Evolutionary conservation across 2,113 vertebrate genomes (phyloP).

Genomic region (Dicaeum eximium): DNA sequence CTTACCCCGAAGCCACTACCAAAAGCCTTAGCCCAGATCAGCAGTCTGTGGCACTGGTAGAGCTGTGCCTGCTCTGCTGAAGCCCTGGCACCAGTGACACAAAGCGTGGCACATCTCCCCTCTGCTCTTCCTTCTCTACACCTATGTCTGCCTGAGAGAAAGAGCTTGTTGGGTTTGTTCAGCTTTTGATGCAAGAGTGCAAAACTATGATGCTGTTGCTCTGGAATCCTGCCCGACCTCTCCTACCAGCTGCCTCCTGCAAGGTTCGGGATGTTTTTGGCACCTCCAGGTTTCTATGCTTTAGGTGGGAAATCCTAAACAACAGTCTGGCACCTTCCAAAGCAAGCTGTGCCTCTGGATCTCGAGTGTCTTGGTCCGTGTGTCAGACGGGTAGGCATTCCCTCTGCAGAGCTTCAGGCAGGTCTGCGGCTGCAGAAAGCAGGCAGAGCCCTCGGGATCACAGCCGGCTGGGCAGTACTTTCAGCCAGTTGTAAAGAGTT

Average conservation of each 20-base stretch:
- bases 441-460: not conserved
- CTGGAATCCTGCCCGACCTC: slow-evolving; percentile 39
- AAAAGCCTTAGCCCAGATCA: not conserved
- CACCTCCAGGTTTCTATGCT: not conserved
- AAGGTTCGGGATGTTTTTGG: not conserved
- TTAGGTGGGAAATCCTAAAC: slow-evolving; percentile 5
- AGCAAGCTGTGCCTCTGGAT: not conserved
- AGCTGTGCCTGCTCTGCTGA: fast-evolving
- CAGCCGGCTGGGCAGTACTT: not conserved
- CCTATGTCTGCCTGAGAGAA: not conserved
- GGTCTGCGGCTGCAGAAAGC: not conserved
- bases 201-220: not conserved
- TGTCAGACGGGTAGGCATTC: not conserved
- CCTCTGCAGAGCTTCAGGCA: not conserved
- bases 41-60: not conserved
- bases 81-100: not conserved
- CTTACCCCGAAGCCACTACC: not conserved
- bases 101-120: not conserved
- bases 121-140: not conserved
- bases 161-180: not conserved
- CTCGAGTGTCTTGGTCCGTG: fast-evolving
- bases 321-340: not conserved
- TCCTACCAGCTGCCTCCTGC: slow-evolving; percentile 8
- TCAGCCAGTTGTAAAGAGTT: not conserved
- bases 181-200: not conserved